These are phyloP conservation scores for Papilio glaucus DNA, from an alignment of 1,140 invertebrate genomes.

Conservation along the genomic window DNA sequence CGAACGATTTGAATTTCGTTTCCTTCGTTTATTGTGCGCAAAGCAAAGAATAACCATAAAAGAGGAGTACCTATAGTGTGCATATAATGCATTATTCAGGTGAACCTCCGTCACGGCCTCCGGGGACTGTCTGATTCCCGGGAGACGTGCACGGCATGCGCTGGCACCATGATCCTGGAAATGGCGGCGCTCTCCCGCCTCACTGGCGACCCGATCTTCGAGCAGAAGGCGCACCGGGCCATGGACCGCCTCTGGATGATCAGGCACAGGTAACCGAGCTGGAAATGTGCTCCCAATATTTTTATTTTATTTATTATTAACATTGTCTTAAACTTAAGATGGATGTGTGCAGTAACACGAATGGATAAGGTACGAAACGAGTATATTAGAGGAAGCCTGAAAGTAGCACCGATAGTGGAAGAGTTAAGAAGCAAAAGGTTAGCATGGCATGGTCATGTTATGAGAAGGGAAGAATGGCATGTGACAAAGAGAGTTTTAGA, in stretches of 20 bases:
- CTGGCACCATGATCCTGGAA: slow-evolving; percentile 99
- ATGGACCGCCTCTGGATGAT: slow-evolving; percentile 99
- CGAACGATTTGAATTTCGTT: neutral
- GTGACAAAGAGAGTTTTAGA: too few relatives aligned
- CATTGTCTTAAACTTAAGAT: too few relatives aligned
- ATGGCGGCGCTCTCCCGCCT: slow-evolving; percentile 97
- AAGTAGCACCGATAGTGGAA: too few relatives aligned
- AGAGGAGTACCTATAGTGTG: neutral
- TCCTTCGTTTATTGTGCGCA: neutral
- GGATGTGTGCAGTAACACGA: too few relatives aligned
- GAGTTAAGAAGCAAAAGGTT: too few relatives aligned
- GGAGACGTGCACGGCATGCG: slow-evolving; percentile 98
- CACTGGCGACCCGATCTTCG: slow-evolving; percentile 96
- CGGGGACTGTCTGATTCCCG: slow-evolving; percentile 89
- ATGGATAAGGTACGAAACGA: too few relatives aligned
- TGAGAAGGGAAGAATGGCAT: too few relatives aligned
- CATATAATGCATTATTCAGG: slow-evolving; percentile 83
- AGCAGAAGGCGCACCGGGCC: slow-evolving; percentile 96
- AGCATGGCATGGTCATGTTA: too few relatives aligned
- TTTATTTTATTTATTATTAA: slow-evolving; percentile 16
- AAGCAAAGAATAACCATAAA: neutral
- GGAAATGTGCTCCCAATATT: neutral
- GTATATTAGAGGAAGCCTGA: too few relatives aligned
- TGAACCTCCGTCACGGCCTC: slow-evolving; percentile 95
- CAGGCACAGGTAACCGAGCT: slow-evolving; percentile 89